A percentile compares a stretch with the other conserved stretches of the same genome.
Evolutionary conservation across 2,113 vertebrate genomes (phyloP).

Genomic region (Eulacestoma nigropectus): DNA sequence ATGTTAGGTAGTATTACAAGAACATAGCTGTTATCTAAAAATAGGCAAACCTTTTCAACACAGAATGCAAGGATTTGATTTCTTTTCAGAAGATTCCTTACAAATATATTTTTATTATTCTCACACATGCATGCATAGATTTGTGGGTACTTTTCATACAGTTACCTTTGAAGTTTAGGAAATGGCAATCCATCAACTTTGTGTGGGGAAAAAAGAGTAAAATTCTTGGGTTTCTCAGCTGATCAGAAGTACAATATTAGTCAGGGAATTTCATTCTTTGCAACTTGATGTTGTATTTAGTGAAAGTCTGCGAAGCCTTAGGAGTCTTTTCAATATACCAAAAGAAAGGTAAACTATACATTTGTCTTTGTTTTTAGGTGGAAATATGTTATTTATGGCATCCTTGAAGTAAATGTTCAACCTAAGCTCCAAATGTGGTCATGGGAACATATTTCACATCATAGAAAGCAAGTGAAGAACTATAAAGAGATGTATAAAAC

Average conservation of each 20-base stretch:
- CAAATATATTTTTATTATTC: background rate
- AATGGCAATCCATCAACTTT: background rate
- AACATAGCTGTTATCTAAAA: background rate
- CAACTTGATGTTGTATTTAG: background rate
- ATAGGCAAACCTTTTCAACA: background rate
- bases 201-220: background rate
- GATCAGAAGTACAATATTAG: background rate
- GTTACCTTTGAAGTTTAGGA: background rate
- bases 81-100: background rate
- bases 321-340: background rate
- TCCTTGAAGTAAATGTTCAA: conserved; percentile 88
- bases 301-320: background rate
- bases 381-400: conserved; percentile 81
- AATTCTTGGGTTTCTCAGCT: background rate
- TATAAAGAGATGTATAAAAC: conserved; percentile 89
- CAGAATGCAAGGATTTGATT: background rate
- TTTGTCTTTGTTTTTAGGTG: conserved; percentile 78
- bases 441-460: conserved; percentile 83
- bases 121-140: background rate
- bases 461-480: conserved; percentile 80
- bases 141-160: background rate
- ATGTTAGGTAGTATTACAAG: background rate
- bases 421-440: conserved; percentile 93
- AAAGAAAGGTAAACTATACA: background rate
- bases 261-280: background rate